phyloP scores from a whole-genome alignment of 2,888 invertebrate species.

The Plutella xylostella region DNA sequence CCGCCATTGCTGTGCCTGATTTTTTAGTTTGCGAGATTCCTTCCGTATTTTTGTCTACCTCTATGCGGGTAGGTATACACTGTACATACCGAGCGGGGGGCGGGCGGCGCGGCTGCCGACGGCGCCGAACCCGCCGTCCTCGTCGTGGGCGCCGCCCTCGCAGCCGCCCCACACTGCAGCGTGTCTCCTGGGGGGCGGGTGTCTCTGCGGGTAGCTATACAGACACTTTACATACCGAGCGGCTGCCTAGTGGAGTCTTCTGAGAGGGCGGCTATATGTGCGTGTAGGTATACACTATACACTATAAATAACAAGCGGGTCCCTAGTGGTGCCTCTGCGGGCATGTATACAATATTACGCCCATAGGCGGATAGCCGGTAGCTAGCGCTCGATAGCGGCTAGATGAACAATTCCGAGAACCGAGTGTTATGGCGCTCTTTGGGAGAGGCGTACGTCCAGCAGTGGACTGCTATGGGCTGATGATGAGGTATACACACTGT shows the following conservation, averaged over 20 bases:
- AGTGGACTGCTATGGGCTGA: no score
- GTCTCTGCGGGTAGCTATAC: not conserved
- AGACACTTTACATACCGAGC: not conserved
- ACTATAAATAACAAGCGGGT: not conserved
- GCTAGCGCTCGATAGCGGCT: not conserved
- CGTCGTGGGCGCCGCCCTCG: slow-evolving; percentile 4
- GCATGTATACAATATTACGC: not conserved
- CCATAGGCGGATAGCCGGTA: not conserved
- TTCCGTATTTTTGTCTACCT: no score
- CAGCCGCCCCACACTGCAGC: not conserved
- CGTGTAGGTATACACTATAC: not conserved
- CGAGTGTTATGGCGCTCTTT: no score
- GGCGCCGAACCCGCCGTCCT: slow-evolving; percentile 29
- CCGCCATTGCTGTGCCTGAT: no score
- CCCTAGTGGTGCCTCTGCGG: no score
- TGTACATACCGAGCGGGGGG: slow-evolving; percentile 11
- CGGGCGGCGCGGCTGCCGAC: slow-evolving; percentile 23
- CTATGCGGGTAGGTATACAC: no score
- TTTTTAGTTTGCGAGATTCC: no score
- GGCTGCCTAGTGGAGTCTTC: not conserved
- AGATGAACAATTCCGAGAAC: slow-evolving; percentile 7
- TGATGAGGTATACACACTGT: no score
- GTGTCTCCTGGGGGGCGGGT: not conserved
- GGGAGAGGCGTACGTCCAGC: no score
- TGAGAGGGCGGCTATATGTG: not conserved